A percentile compares a stretch with the other conserved stretches of the same genome.
phyloP scores from a whole-genome alignment of 2,888 invertebrate genomes.

The Plagiodera versicolora region DNA sequence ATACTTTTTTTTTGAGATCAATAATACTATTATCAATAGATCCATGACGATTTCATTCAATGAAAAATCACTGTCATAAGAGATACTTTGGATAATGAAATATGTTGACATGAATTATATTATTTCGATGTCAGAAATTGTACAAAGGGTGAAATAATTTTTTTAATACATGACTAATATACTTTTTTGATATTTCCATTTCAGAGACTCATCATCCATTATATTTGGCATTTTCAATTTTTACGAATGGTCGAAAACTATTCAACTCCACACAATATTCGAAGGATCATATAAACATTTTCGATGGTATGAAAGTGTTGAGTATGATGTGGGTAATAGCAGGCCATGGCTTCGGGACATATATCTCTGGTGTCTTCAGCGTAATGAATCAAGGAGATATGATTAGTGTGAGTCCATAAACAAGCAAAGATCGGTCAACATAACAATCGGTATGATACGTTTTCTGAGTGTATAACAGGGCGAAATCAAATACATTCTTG shows the following conservation, averaged over 20 bases:
- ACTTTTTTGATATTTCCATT: neutral
- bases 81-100: neutral
- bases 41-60: too few species aligned
- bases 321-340: constrained; percentile 44
- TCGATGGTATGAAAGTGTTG: constrained; percentile 40
- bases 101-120: too few species aligned
- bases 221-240: constrained; percentile 37
- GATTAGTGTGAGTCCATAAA: constrained; percentile 13
- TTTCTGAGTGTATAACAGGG: too few species aligned
- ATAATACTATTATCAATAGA: too few species aligned
- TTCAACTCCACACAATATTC: constrained; percentile 25
- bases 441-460: neutral
- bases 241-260: constrained; percentile 39
- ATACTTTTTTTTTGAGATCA: too few species aligned
- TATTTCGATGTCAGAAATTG: too few species aligned
- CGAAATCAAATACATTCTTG: too few species aligned
- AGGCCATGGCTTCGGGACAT: constrained; percentile 34
- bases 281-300: constrained; percentile 37
- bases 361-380: constrained; percentile 4
- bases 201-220: constrained; percentile 31
- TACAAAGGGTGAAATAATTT: too few species aligned
- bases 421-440: constrained; percentile 25
- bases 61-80: too few species aligned
- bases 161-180: neutral
- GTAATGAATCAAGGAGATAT: constrained; percentile 12